Base-by-base conservation (phyloP, 2,888 invertebrate species). In the Drosophila engyochracea region DNA sequence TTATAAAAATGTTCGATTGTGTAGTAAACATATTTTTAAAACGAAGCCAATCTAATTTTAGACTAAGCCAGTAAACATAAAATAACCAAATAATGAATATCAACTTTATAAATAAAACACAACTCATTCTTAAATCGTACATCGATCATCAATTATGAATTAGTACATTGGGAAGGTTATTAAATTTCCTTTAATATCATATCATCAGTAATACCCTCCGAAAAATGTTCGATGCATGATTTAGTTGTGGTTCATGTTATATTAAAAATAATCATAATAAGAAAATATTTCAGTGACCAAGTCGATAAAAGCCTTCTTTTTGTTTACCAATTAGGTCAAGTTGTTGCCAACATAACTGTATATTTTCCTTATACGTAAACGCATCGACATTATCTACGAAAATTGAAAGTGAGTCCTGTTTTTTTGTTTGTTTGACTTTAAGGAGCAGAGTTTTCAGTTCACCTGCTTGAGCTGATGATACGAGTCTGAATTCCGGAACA, bases 391-490 rank as follows among this genome's bases (percentile, higher is more conserved):
- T 44, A 22, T 66, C 51, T 53, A 47, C 31, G 25, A 33, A 66
- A 66, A 66, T n/a, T 19, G 66, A 67, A 68, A 68, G 55, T 69
- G 70, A 33, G 47, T 64, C 35, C 47, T 33, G 33, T 49, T 25
- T 55, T 54, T 53, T 30, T 31, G 9, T 30, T 37, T 16, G 10
- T 12, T 16, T n/a, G n/a, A 30, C 37, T n/a, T 37, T 6, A 4
- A 57, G 35, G 22, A n/a, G 35, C 54, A 22, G 57, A 54, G 37
- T 39, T 28, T 30, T 22, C 19, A 14, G 60, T 37, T 68, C 70
- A 74, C 70, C 74, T 76, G 76, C 60, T 58, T 47, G n/a, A 22
- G 58, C 37, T 41, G 25, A 55, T 51, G 39, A 19, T 16, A 30
- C 44, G 41, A 12, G 39, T 28, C 31, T 44, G 37, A 41, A 75